A percentile compares a stretch with the other conserved stretches of the same genome.
These are phyloP conservation scores for Misgurnus mizolepis DNA, from an alignment of 2,113 vertebrate genomes.

Conservation along the genomic window DNA sequence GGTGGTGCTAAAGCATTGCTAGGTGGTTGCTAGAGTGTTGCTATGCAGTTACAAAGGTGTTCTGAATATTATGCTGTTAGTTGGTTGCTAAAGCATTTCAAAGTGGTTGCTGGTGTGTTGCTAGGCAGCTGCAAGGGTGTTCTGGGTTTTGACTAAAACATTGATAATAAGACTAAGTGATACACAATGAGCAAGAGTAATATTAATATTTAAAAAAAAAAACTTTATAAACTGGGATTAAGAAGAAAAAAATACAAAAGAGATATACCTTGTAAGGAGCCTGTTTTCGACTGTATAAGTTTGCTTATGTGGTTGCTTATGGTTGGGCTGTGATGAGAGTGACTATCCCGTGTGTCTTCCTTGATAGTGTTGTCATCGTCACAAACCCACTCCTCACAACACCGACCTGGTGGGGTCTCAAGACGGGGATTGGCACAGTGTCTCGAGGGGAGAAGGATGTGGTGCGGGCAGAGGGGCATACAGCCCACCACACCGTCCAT, in stretches of 20 bases:
- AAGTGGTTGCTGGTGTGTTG: no score
- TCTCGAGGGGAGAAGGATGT: conserved; percentile 64
- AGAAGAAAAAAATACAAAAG: neutral
- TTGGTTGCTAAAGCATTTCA: no score
- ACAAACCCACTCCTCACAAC: conserved; percentile 77
- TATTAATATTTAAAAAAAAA: no score
- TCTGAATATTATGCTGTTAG: no score
- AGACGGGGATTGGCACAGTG: conserved; percentile 67
- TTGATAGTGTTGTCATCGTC: conserved; percentile 72
- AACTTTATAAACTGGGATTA: neutral
- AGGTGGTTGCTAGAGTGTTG: no score
- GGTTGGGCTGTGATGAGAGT: conserved; percentile 41
- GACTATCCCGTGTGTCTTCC: conserved; percentile 59
- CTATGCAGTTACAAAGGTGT: no score
- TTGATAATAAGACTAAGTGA: no score
- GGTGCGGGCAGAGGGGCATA: conserved; percentile 75
- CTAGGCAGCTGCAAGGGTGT: no score
- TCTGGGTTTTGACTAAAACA: no score
- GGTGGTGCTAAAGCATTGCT: no score
- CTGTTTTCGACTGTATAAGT: conserved; percentile 47
- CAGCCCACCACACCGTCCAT: conserved; percentile 78
- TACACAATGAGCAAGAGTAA: no score
- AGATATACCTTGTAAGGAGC: conserved; percentile 60
- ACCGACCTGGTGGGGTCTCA: conserved; percentile 56
- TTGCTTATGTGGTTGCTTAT: conserved; percentile 68